These are phyloP conservation scores for Zelleria hepariella DNA, from an alignment of 2,888 invertebrate species.

Conservation along the genomic window DNA sequence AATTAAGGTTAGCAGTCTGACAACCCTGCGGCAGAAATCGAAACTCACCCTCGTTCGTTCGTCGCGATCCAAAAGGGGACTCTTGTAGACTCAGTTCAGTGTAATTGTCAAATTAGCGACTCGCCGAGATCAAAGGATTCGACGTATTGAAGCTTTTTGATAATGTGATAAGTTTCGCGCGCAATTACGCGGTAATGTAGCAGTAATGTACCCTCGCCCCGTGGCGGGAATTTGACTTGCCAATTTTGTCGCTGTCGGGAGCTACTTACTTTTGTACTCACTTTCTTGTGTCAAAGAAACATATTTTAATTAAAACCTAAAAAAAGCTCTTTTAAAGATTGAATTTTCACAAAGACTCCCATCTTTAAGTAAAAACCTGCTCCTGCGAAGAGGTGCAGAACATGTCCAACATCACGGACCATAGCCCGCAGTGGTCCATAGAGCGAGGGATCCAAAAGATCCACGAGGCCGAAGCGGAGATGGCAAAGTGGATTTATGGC, in stretches of 20 bases:
- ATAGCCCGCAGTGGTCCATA: too few relatives aligned
- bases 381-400: too few relatives aligned
- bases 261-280: neutral
- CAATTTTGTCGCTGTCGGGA: neutral
- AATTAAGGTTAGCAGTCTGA: too few relatives aligned
- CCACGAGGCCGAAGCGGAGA: too few relatives aligned
- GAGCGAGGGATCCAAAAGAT: too few relatives aligned
- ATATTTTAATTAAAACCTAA: too few relatives aligned
- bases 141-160: conserved; percentile 64
- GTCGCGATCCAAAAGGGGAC: neutral
- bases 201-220: conserved; percentile 5
- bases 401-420: too few relatives aligned
- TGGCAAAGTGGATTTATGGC: too few relatives aligned
- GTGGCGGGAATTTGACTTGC: conserved; percentile 1
- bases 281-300: too few relatives aligned
- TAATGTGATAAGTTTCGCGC: conserved; percentile 68
- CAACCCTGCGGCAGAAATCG: neutral
- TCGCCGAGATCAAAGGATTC: conserved; percentile 61
- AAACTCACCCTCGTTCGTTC: neutral
- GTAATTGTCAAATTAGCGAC: conserved; percentile 66
- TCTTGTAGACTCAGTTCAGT: conserved; percentile 16
- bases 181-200: conserved; percentile 36
- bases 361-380: too few relatives aligned
- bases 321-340: too few relatives aligned
- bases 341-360: too few relatives aligned